These are phyloP conservation scores for Emydocephalus ijimae DNA, from an alignment of 2,113 vertebrate genomes.

Conservation along the genomic window DNA sequence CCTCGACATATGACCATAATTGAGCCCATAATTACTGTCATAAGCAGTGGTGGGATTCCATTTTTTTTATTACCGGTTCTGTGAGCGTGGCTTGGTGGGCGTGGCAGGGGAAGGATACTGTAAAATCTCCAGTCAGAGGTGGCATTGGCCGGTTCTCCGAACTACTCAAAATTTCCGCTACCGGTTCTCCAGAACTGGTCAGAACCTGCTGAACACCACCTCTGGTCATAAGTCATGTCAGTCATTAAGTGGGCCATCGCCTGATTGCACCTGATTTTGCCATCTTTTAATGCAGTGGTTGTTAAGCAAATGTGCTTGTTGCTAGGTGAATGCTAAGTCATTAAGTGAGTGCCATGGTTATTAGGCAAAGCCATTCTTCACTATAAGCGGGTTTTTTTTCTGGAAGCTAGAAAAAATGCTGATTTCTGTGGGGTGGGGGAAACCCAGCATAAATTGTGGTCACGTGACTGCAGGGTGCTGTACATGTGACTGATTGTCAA, in stretches of 20 bases:
- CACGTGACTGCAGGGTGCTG: neutral
- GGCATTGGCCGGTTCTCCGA: no score
- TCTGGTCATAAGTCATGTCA: neutral
- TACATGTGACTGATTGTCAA: neutral
- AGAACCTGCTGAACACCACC: no score
- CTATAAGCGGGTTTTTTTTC: neutral
- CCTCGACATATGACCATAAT: neutral
- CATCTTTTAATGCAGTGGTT: neutral
- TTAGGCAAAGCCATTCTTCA: neutral
- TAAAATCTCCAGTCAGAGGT: no score
- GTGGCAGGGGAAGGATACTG: no score
- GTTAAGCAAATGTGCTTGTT: neutral
- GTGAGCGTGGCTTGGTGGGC: no score
- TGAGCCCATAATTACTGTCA: neutral
- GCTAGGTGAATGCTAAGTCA: neutral
- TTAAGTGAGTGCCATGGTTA: neutral
- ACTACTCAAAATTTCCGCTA: no score
- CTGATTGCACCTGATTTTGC: neutral
- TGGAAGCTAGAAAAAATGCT: neutral
- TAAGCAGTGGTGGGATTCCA: no score
- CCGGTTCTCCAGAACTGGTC: no score
- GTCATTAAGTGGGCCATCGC: neutral
- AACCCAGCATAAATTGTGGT: neutral
- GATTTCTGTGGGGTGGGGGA: neutral
- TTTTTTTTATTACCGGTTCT: no score